phyloP scores from a whole-genome alignment of 1,140 invertebrate species.

The Lanistes nyassanus region DNA sequence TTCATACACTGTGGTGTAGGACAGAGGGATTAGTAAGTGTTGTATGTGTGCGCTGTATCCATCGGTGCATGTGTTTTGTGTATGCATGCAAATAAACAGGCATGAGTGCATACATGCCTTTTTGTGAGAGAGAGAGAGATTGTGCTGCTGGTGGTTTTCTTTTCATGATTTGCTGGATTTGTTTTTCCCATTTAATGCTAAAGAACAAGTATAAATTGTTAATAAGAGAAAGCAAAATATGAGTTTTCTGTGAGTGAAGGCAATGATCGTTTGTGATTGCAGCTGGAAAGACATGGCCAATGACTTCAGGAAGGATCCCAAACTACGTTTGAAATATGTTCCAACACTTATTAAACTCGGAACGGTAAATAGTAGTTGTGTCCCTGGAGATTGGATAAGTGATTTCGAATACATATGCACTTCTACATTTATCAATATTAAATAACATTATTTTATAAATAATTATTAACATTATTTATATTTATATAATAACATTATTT shows the following conservation, averaged over 20 bases:
- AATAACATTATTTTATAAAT: not conserved
- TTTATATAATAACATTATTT: not conserved
- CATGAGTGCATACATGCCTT: not conserved
- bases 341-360: conserved; percentile 64
- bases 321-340: conserved; percentile 59
- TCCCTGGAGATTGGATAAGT: not conserved
- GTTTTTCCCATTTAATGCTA: too few relatives aligned
- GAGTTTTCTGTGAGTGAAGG: conserved; percentile 20
- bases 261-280: too few relatives aligned
- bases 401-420: not conserved
- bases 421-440: not conserved
- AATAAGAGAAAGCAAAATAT: not conserved
- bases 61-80: not conserved
- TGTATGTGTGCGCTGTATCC: not conserved
- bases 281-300: conserved; percentile 57
- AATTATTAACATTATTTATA: not conserved
- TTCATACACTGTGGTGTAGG: conserved; percentile 66
- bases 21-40: conserved; percentile 57
- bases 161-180: too few relatives aligned
- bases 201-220: too few relatives aligned
- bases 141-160: too few relatives aligned
- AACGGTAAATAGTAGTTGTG: conserved; percentile 33
- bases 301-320: conserved; percentile 60
- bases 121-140: not conserved
- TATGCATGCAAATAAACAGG: not conserved